Evolutionary conservation across 1,140 invertebrate genomes (phyloP), one percentile per base, ranked within the genome.

Genomic region (Ladona fulva): DNA sequence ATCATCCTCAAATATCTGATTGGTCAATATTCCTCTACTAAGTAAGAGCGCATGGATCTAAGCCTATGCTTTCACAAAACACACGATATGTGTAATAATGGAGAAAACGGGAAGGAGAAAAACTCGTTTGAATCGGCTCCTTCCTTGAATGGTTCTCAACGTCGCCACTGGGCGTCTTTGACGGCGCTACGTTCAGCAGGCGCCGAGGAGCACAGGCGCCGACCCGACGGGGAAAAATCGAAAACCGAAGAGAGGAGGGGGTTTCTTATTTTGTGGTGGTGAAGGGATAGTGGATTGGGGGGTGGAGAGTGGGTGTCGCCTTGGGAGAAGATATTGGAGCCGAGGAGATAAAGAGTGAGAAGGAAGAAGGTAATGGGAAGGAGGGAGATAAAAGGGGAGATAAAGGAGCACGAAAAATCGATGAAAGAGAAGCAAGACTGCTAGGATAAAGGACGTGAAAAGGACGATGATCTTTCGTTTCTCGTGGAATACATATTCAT

Each of bases 261-360:
- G 52, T 6, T 66, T 66, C 52, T 22, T 66, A 66, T 66, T 66
- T 22, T 22, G 16, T 66, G 16, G 52, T 22, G 52, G 12, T 19
- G 52, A 66, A 66, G 52, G 52, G 52, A 66, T 66, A 66, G 52
- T 66, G 52, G 52, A 66, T 52, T 52, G 52, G 52, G 52, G 52
- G 52, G 44, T 52, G 44, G 10, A 19, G 44, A 52, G 10, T 52
- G 44, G 19, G 52, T 16, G n/a, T 16, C 52, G 14, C 52, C 12
- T 10, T 52, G 44, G 44, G 44, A 66, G 52, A 12, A 66, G n/a
- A 66, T 66, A 19, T 22, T 16, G n/a, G 52, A 66, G 52, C 16
- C 16, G 12, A 19, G 52, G 52, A 66, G 52, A 22, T 66, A 66
- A 19, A 12, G 52, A 22, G 52, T 6, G 52, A 22, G 52, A 19